Conservation (phyloP, 1,140 invertebrate species). For the Ooceraea biroi region DNA sequence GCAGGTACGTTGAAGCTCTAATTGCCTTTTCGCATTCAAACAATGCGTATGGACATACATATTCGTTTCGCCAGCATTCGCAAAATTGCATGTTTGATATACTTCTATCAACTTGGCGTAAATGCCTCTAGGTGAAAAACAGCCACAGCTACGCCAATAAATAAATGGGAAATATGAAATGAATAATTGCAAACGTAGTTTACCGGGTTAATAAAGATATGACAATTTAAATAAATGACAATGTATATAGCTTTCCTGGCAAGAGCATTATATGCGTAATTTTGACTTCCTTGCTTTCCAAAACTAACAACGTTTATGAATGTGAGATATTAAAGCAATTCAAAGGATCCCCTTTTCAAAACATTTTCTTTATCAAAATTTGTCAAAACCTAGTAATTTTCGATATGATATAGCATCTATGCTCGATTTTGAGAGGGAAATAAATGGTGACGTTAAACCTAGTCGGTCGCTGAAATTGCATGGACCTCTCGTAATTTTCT, state of each 20-base stretch:
- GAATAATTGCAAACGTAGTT: constrained; percentile 20
- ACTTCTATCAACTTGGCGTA: constrained; percentile 36
- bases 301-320: background rate
- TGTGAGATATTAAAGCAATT: background rate
- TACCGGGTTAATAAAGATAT: constrained; percentile 16
- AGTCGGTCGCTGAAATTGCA: constrained; percentile 43
- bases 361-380: no score
- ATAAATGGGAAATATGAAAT: background rate
- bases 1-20: constrained; percentile 16
- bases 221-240: background rate
- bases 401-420: background rate
- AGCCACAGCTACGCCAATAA: background rate
- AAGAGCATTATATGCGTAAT: background rate
- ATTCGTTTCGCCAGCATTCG: constrained; percentile 37
- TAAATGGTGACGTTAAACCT: constrained; percentile 24
- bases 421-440: constrained; percentile 20
- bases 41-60: constrained; percentile 37
- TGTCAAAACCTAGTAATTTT: background rate
- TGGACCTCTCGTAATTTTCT: constrained; percentile 67
- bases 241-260: background rate
- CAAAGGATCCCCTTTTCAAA: background rate
- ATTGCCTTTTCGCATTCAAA: constrained; percentile 56
- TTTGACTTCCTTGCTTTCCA: background rate
- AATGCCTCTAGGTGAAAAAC: constrained; percentile 24
- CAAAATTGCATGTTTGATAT: constrained; percentile 47